Conservation (phyloP, 2,888 invertebrate genomes). For the Apocheima hispidaria region DNA sequence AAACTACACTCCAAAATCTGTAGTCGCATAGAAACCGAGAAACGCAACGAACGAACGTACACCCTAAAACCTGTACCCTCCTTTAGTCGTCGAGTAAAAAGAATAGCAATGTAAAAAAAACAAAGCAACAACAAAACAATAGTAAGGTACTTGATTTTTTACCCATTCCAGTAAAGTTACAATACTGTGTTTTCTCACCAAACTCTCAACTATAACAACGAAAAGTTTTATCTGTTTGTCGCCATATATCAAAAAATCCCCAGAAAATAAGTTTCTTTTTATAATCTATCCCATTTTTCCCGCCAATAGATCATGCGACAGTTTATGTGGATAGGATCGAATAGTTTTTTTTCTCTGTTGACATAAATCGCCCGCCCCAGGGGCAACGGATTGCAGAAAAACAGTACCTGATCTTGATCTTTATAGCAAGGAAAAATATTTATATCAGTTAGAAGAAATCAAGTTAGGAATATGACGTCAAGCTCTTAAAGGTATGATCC, state of each 20-base stretch:
- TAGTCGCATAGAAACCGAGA: too few species aligned
- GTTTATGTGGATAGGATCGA: slow-evolving; percentile 48
- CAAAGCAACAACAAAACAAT: not conserved
- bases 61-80: too few species aligned
- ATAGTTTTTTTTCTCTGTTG: slow-evolving; percentile 71
- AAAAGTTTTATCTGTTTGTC: slow-evolving; percentile 41
- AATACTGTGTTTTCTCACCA: slow-evolving; percentile 6
- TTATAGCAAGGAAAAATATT: not conserved
- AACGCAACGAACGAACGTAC: too few species aligned
- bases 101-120: not conserved
- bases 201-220: slow-evolving; percentile 32
- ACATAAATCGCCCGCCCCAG: slow-evolving; percentile 72
- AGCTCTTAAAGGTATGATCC: too few species aligned
- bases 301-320: slow-evolving; percentile 47
- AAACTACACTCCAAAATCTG: too few species aligned
- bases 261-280: slow-evolving; percentile 45
- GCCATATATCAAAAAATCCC: slow-evolving; percentile 42
- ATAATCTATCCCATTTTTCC: slow-evolving; percentile 43
- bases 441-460: not conserved
- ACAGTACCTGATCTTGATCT: slow-evolving; percentile 11
- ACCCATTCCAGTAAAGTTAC: not conserved
- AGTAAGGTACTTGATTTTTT: not conserved
- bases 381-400: slow-evolving; percentile 30
- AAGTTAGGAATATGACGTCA: too few species aligned
- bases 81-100: too few species aligned